Base-by-base conservation (phyloP, 2,113 vertebrate genomes). In the Promerops cafer region DNA sequence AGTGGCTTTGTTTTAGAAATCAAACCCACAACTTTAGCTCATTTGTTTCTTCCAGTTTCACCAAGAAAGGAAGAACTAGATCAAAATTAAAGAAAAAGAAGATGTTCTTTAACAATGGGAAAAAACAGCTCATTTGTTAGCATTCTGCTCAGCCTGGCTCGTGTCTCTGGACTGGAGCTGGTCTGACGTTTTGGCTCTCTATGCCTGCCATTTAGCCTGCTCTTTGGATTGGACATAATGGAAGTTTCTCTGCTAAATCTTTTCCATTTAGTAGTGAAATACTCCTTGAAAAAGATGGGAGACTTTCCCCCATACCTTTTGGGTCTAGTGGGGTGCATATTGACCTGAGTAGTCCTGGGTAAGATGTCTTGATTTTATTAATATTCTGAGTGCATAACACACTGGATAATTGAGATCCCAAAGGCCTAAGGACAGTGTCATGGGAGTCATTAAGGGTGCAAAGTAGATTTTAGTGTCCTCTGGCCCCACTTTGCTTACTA, bases 171-270 rank as follows among this genome's bases (percentile, higher is more conserved):
- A 22, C 23, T 65, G 17, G 40, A 84, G 22, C 1, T 60, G 20
- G 1, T 70, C 45, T 74, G 64, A 30, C 5, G 4, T 54, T 71
- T 63, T 9, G 12, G 26, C 28, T 77, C 57, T 30, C 35, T 50
- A 0, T 7, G 7, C 23, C 35, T 66, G 9, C 54, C 37, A 7
- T 31, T 31, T 79, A 20, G 7, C 39, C 65, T 71, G 23, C 30
- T 71, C n/a, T 72, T 72, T 56, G 28, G 33, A 23, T 30, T 63
- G 35, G 33, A 33, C 0, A 0, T 39, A 33, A 53, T 1, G 2
- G 37, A 64, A 71, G 30, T 22, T 82, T 53, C 17, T 63, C 16
- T 60, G 33, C 23, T 69, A 57, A 31, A 27, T 37, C 16, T 78
- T 82, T 80, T 63, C 39, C 39, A 21, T 57, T 53, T 66, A 35